phyloP scores from a whole-genome alignment of 2,113 vertebrate genomes.

The Cynopterus brachyotis region DNA sequence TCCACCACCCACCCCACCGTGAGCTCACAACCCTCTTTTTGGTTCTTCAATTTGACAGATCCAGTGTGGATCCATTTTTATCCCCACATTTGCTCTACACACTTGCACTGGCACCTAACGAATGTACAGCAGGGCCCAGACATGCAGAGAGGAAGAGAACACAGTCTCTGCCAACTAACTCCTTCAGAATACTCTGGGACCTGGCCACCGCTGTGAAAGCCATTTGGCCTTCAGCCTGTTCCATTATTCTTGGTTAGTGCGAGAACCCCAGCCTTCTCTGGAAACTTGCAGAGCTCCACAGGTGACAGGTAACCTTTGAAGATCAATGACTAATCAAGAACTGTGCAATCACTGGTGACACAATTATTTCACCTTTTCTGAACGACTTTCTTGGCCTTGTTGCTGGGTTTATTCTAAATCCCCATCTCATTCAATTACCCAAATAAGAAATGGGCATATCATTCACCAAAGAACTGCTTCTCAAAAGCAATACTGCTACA shows the following conservation, averaged over 20 bases:
- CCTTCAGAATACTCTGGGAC: not conserved
- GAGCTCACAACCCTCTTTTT: not conserved
- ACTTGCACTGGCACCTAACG: not conserved
- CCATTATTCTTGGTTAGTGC: not conserved
- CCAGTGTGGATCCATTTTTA: fast-evolving
- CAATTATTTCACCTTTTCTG: not conserved
- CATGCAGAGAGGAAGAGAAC: not conserved
- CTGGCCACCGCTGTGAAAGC: not conserved
- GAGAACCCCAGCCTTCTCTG: not conserved
- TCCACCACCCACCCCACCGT: not conserved
- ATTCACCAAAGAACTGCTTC: slow-evolving; percentile 29
- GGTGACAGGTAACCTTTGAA: not conserved
- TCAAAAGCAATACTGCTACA: not conserved
- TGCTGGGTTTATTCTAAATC: not conserved
- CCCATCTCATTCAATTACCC: not conserved
- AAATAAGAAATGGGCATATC: slow-evolving; percentile 8
- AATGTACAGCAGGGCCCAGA: fast-evolving
- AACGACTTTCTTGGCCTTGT: not conserved
- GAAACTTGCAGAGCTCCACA: not conserved
- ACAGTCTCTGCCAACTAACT: not conserved
- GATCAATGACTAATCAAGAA: not conserved
- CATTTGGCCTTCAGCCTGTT: not conserved
- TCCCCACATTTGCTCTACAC: not conserved
- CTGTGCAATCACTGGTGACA: not conserved
- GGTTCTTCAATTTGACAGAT: not conserved